Evolutionary conservation across 2,113 vertebrate genomes (phyloP).

Genomic region (Irena cyanogastra): DNA sequence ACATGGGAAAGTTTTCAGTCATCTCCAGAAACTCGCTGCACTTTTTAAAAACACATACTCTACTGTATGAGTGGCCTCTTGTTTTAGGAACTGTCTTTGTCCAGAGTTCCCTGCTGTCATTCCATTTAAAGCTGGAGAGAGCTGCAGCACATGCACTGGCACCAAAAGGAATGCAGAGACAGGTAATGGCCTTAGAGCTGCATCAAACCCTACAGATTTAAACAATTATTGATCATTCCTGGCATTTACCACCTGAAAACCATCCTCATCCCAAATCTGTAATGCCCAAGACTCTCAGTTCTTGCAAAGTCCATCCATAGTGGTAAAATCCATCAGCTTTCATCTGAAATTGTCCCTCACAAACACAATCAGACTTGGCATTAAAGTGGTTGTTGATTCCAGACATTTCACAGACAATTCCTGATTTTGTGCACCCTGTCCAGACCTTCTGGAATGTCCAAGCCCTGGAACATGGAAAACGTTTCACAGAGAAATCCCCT

Average conservation of each 20-base stretch:
- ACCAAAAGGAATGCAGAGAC: not conserved
- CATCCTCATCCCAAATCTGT: not conserved
- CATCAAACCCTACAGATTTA: not conserved
- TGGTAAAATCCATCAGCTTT: not conserved
- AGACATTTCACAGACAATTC: not conserved
- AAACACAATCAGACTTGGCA: not conserved
- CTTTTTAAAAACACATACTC: not conserved
- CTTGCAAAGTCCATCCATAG: not conserved
- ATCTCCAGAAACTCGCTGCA: not conserved
- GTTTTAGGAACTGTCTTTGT: not conserved
- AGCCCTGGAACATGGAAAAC: not conserved
- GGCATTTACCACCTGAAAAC: not conserved
- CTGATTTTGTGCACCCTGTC: not conserved
- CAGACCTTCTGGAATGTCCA: not conserved
- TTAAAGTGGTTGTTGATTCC: not conserved
- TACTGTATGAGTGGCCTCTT: not conserved
- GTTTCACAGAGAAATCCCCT: not conserved
- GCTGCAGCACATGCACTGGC: not conserved
- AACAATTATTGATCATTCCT: not conserved
- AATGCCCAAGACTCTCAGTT: not conserved
- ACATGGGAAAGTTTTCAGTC: not conserved
- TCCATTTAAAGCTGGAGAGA: not conserved
- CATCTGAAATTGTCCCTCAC: not conserved
- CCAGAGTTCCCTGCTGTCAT: not conserved
- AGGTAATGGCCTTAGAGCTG: rapidly evolving